Percentiles rank a stretch among this genome's conserved stretches.
Evolutionary conservation across 2,797 vertebrate species (phyloP).

Genomic region (Lophotriccus pileatus): DNA sequence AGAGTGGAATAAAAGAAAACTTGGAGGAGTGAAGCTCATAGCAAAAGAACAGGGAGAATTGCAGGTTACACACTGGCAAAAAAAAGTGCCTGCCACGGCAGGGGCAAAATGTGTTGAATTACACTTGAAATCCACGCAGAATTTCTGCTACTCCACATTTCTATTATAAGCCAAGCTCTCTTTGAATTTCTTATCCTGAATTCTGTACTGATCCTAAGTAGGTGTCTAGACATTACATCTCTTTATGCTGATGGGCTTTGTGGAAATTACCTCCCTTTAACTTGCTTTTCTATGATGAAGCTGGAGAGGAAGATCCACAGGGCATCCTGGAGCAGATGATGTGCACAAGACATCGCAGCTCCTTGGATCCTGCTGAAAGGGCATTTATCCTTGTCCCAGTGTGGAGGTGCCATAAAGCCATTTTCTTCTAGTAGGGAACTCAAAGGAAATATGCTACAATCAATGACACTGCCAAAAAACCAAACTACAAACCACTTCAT

Average conservation of each 20-base stretch:
- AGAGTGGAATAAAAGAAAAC: not conserved
- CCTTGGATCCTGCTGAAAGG: not conserved
- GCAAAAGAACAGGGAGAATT: not conserved
- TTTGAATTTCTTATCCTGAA: constrained; percentile 5
- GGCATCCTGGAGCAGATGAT: fast-evolving
- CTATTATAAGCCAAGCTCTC: constrained; percentile 8
- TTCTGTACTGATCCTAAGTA: not conserved
- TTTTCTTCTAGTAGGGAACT: not conserved
- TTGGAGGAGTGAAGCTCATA: not conserved
- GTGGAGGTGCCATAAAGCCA: not conserved
- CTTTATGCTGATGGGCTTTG: not conserved
- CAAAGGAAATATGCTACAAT: not conserved
- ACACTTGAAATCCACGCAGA: not conserved
- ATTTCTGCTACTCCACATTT: constrained; percentile 29
- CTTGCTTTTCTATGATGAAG: not conserved
- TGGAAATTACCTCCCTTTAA: not conserved
- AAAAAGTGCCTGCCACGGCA: constrained; percentile 17
- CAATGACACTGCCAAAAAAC: not conserved
- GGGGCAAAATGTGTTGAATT: constrained; percentile 35
- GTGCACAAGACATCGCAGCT: not conserved
- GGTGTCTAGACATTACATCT: constrained; percentile 3
- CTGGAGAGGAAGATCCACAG: not conserved
- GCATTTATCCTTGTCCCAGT: not conserved
- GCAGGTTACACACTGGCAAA: not conserved
- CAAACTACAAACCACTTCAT: not conserved